Conservation (phyloP, 2,888 invertebrate species). For the Uropetala carovei region DNA sequence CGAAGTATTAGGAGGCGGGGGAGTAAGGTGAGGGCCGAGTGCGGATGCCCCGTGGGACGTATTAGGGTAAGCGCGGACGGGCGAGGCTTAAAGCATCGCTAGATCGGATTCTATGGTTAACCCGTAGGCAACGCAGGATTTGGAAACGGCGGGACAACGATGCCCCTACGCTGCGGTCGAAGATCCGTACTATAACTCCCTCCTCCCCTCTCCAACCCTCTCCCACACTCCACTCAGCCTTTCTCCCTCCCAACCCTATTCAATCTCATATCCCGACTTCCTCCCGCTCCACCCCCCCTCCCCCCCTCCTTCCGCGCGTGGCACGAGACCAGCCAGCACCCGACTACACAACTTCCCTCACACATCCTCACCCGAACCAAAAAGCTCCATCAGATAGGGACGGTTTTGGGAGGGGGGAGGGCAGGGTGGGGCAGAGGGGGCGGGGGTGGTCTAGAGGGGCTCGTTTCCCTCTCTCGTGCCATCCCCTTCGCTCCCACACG, state of each 20-base stretch:
- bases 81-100: constrained; percentile 29
- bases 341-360: too few species aligned
- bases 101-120: constrained; percentile 60
- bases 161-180: neutral
- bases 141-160: constrained; percentile 14
- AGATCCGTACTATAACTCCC: constrained; percentile 20
- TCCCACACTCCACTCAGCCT: neutral
- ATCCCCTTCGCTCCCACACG: neutral
- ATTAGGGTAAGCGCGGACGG: constrained; percentile 45
- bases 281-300: neutral
- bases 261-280: constrained; percentile 9
- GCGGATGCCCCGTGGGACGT: neutral
- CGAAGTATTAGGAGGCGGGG: constrained; percentile 51
- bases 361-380: constrained; percentile 2
- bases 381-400: constrained; percentile 41
- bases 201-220: neutral
- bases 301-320: neutral
- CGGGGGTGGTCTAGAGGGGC: neutral
- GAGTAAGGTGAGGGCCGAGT: neutral
- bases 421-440: neutral
- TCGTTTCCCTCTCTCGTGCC: neutral
- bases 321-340: constrained; percentile 32
- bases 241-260: neutral
- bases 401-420: neutral
- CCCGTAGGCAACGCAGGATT: constrained; percentile 31